Evolutionary conservation across 1,140 invertebrate genomes (phyloP).

Genomic region (Galendromus occidentalis): DNA sequence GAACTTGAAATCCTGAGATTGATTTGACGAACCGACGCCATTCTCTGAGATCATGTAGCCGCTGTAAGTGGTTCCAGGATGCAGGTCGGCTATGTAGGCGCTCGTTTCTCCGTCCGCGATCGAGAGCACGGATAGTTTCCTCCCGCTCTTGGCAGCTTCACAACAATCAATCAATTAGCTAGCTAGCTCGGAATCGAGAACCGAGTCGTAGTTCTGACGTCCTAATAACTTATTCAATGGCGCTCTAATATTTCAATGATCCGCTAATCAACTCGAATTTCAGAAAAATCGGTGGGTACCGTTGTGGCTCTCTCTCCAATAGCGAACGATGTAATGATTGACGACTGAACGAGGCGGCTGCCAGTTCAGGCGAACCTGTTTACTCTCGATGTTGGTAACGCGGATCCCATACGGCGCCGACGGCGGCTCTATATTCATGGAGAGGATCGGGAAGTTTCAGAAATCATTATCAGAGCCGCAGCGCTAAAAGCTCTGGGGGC

Average conservation of each 20-base stretch:
- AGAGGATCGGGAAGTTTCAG: too few species aligned
- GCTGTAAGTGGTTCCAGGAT: neutral
- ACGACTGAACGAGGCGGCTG: neutral
- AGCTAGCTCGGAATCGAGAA: too few species aligned
- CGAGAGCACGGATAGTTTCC: neutral
- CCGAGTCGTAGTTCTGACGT: too few species aligned
- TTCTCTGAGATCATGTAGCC: constrained; percentile 4
- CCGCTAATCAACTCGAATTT: too few species aligned
- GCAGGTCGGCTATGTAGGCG: neutral
- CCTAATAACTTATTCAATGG: too few species aligned
- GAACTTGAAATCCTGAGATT: neutral
- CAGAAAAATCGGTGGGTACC: too few species aligned
- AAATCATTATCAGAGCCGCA: too few species aligned
- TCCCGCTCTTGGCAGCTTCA: neutral
- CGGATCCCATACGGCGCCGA: neutral
- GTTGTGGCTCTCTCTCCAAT: neutral
- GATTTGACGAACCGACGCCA: neutral
- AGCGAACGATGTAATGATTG: neutral
- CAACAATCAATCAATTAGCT: too few species aligned
- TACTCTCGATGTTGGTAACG: neutral
- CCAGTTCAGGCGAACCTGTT: constrained; percentile 3
- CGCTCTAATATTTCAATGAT: too few species aligned
- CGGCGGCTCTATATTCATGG: neutral
- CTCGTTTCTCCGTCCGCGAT: neutral
- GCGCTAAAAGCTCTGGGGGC: too few species aligned